These are phyloP conservation scores for Chinchilla lanigera DNA, from an alignment of 2,113 vertebrate genomes.

Conservation along the genomic window DNA sequence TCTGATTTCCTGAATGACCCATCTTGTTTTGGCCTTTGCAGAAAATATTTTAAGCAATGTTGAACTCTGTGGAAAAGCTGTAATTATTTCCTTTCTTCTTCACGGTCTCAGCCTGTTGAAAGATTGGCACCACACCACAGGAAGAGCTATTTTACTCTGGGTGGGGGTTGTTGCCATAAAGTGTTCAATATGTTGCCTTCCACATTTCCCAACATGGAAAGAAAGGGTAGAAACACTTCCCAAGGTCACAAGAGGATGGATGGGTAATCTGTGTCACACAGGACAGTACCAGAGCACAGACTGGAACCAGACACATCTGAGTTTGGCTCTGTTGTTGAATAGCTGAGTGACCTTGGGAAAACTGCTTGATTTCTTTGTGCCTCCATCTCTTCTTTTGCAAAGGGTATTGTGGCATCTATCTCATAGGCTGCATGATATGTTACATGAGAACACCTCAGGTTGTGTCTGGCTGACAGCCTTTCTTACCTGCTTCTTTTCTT, in stretches of 20 bases:
- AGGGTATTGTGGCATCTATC: background rate
- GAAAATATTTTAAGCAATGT: constrained; percentile 35
- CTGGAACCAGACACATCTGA: background rate
- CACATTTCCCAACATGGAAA: background rate
- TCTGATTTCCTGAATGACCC: background rate
- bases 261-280: too few relatives aligned
- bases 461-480: background rate
- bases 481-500: background rate
- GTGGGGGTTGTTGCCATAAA: background rate
- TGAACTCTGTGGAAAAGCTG: background rate
- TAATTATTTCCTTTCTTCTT: background rate
- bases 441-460: background rate
- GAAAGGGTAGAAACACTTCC: background rate
- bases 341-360: background rate
- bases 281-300: background rate
- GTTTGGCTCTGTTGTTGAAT: background rate
- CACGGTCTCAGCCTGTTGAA: background rate
- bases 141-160: background rate
- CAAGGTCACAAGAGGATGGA: background rate
- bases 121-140: background rate
- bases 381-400: background rate
- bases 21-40: background rate
- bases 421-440: background rate
- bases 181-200: background rate
- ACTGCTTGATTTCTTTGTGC: background rate